phyloP scores from a whole-genome alignment of 2,888 invertebrate genomes.

The Elmis aenea region DNA sequence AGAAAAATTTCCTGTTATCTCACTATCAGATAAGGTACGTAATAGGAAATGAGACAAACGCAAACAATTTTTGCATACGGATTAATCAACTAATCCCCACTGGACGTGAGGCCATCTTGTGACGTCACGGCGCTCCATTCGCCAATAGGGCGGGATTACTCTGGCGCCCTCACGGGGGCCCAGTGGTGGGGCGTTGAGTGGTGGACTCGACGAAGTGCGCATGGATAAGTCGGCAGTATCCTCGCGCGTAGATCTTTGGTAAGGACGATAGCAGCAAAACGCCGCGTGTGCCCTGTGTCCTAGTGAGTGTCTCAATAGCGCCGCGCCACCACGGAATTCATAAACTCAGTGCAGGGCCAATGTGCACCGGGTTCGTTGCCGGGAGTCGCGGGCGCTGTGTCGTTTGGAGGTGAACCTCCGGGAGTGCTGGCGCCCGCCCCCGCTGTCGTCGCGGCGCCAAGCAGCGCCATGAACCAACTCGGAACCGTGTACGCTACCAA shows the following conservation, averaged over 20 bases:
- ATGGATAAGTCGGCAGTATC: constrained; percentile 28
- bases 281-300: constrained; percentile 20
- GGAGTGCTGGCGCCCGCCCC: constrained; percentile 36
- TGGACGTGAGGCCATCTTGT: constrained; percentile 40
- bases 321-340: constrained; percentile 41
- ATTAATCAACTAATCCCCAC: constrained; percentile 27
- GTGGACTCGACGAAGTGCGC: constrained; percentile 25
- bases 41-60: constrained; percentile 19
- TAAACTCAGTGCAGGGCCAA: constrained; percentile 41
- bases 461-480: constrained; percentile 74
- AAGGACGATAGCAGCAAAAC: constrained; percentile 33
- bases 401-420: constrained; percentile 40
- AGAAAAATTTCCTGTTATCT: constrained; percentile 19
- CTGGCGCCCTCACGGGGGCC: constrained; percentile 16
- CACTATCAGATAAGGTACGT: constrained; percentile 19
- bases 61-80: constrained; percentile 28
- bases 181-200: constrained; percentile 18
- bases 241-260: constrained; percentile 26
- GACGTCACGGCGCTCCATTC: constrained; percentile 34
- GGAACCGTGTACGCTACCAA: constrained; percentile 97
- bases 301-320: constrained; percentile 21
- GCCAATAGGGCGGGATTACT: constrained; percentile 30
- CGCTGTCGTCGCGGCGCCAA: constrained; percentile 35
- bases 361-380: constrained; percentile 38
- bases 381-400: constrained; percentile 31